Conservation (phyloP, 2,797 vertebrate genomes). For the Lepilemur septentrionalis region DNA sequence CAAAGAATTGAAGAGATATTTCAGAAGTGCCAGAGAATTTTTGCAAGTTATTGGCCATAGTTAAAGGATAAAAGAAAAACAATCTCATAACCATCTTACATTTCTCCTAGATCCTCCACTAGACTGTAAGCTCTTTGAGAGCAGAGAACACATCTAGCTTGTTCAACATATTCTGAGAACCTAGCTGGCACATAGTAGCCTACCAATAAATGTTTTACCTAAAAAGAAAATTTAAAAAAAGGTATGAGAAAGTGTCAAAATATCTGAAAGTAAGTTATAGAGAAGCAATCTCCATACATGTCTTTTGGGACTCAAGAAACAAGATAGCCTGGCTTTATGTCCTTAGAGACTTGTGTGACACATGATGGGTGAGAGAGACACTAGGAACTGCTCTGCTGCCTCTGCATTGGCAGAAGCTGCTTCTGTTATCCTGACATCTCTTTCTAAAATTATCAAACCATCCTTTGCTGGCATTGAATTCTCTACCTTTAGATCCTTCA, state of each 20-base stretch:
- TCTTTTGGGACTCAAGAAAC: slow-evolving; percentile 26
- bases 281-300: accelerated
- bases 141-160: background rate
- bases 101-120: background rate
- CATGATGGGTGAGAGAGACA: background rate
- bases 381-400: background rate
- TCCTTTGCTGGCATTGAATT: background rate
- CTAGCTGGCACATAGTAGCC: background rate
- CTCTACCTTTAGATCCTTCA: no score
- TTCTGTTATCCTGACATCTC: background rate
- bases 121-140: background rate
- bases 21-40: background rate
- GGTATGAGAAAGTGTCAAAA: slow-evolving; percentile 41
- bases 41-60: background rate
- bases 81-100: background rate
- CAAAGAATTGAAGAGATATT: background rate
- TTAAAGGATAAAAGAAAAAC: background rate
- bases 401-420: background rate
- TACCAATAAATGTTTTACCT: background rate
- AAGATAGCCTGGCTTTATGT: background rate
- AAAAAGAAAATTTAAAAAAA: no score
- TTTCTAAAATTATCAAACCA: background rate
- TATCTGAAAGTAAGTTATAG: background rate
- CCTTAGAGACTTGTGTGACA: background rate
- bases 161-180: background rate